Conservation (phyloP, 2,888 invertebrate genomes). For the Drosophila putrida region DNA sequence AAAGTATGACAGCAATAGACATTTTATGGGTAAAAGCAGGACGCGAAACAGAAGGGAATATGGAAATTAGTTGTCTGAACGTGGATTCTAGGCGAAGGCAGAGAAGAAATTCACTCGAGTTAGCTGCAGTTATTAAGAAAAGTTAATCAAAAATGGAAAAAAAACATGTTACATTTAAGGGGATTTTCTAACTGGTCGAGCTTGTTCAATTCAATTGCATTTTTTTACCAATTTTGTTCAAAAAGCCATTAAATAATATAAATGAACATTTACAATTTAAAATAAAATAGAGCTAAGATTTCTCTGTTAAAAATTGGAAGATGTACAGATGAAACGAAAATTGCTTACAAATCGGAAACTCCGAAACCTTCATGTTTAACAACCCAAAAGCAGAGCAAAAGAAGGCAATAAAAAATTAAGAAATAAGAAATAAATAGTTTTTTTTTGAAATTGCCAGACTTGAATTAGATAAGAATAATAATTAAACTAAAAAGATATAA, state of each 20-base stretch:
- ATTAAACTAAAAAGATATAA: too few relatives aligned
- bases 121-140: slow-evolving; percentile 9
- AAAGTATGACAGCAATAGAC: slow-evolving; percentile 79
- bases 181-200: not conserved
- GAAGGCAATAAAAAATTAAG: too few relatives aligned
- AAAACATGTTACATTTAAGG: slow-evolving; percentile 3
- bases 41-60: slow-evolving; percentile 31
- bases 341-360: too few relatives aligned
- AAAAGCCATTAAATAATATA: not conserved
- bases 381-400: too few relatives aligned
- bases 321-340: too few relatives aligned
- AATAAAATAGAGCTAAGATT: too few relatives aligned
- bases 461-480: too few relatives aligned
- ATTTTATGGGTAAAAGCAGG: slow-evolving; percentile 60
- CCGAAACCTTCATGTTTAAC: too few relatives aligned
- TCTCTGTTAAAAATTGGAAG: too few relatives aligned
- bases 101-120: not conserved
- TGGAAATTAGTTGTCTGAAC: slow-evolving; percentile 50
- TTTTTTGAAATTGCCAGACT: too few relatives aligned
- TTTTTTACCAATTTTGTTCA: not conserved
- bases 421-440: too few relatives aligned
- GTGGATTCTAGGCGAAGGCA: slow-evolving; percentile 33
- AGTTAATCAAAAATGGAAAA: slow-evolving; percentile 11
- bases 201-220: not conserved
- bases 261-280: too few relatives aligned